These are phyloP conservation scores for Anthrax anthrax DNA, from an alignment of 2,888 invertebrate genomes.

Conservation along the genomic window DNA sequence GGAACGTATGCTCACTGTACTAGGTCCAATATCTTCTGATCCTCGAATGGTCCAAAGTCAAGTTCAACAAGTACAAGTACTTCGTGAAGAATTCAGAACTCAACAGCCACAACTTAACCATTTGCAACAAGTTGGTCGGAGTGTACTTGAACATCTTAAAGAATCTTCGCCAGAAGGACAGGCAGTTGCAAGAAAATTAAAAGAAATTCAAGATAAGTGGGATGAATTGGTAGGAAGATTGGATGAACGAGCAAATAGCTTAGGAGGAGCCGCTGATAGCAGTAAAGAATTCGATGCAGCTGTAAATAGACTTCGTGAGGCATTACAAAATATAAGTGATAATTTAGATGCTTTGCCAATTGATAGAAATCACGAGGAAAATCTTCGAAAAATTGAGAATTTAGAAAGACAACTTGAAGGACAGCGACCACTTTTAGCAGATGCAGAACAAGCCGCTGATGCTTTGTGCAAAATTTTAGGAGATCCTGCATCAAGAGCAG, in stretches of 20 bases:
- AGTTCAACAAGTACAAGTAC: slow-evolving; percentile 86
- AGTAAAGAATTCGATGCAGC: slow-evolving; percentile 87
- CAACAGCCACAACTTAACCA: slow-evolving; percentile 84
- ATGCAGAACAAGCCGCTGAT: slow-evolving; percentile 80
- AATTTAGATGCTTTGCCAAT: slow-evolving; percentile 67
- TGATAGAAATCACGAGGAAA: slow-evolving; percentile 75
- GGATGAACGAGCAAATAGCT: slow-evolving; percentile 74
- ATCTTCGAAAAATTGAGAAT: slow-evolving; percentile 73
- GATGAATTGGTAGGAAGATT: slow-evolving; percentile 63
- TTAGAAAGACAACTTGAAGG: slow-evolving; percentile 79
- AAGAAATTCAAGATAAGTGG: slow-evolving; percentile 62
- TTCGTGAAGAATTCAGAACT: slow-evolving; percentile 86
- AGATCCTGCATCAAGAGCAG: slow-evolving; percentile 79
- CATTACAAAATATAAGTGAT: slow-evolving; percentile 76
- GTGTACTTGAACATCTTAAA: slow-evolving; percentile 48
- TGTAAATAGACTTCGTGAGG: slow-evolving; percentile 65
- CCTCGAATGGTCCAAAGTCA: slow-evolving; percentile 91
- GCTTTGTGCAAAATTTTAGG: slow-evolving; percentile 74
- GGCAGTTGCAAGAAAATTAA: slow-evolving; percentile 55
- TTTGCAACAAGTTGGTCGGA: slow-evolving; percentile 65
- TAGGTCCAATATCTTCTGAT: slow-evolving; percentile 93
- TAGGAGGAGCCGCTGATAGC: slow-evolving; percentile 85
- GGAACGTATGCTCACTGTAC: slow-evolving; percentile 86
- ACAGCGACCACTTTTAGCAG: slow-evolving; percentile 73
- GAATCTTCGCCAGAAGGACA: slow-evolving; percentile 45